Percentiles rank a stretch among this genome's conserved stretches.
Conservation (phyloP, 2,888 invertebrate genomes). For the Folsomia manolachei region DNA sequence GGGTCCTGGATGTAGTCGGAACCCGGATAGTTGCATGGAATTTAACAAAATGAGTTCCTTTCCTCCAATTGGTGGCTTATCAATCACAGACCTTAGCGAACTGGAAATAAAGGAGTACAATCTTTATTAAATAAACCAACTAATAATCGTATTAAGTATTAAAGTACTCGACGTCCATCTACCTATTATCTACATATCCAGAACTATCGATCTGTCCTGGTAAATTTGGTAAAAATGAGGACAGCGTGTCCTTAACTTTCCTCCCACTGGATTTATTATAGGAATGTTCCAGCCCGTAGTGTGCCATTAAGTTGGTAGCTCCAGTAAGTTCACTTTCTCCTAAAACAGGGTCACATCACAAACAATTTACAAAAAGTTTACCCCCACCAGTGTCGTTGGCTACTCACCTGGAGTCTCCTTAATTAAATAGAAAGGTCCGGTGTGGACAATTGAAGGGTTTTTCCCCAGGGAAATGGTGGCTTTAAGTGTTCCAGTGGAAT, state of each 20-base stretch:
- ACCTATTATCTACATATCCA: conserved; percentile 70
- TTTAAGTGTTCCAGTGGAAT: conserved; percentile 94
- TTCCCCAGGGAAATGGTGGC: conserved; percentile 96
- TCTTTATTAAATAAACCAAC: not conserved
- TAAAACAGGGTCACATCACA: conserved; percentile 52
- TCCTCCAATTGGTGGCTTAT: conserved; percentile 89
- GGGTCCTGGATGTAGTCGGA: conserved; percentile 91
- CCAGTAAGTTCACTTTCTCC: conserved; percentile 91
- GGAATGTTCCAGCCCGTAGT: conserved; percentile 93
- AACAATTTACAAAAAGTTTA: not conserved
- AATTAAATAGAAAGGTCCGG: conserved; percentile 97
- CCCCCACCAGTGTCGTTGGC: not conserved
- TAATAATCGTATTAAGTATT: not conserved
- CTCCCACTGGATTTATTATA: conserved; percentile 97
- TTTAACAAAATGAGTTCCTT: conserved; percentile 83
- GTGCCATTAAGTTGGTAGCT: conserved; percentile 93
- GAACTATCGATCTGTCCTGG: conserved; percentile 94
- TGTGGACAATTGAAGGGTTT: conserved; percentile 94
- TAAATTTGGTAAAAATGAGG: conserved; percentile 89
- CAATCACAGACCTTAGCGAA: conserved; percentile 87
- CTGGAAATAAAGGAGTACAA: conserved; percentile 57
- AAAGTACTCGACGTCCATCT: too few species aligned
- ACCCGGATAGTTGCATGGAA: conserved; percentile 85
- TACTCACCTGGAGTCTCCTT: conserved; percentile 84
- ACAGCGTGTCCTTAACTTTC: conserved; percentile 89